Percentiles rank a stretch among this genome's conserved stretches.
Evolutionary conservation across 2,797 vertebrate species (phyloP).

Genomic region (Benthosema pterotum): DNA sequence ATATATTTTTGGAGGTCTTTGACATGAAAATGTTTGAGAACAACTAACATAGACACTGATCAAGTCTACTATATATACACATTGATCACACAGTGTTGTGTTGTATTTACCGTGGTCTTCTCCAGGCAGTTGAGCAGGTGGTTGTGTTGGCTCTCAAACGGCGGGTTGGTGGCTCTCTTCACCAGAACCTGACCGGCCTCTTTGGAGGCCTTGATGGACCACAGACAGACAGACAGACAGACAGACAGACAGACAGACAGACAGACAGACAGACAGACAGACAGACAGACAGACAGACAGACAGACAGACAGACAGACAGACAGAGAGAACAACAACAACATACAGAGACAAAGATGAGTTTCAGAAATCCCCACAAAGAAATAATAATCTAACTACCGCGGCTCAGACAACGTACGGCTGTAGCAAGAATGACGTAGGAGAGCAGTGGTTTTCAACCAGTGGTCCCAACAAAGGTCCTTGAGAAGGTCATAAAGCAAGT

Average conservation of each 20-base stretch:
- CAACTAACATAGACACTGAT: too few species aligned
- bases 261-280: slow-evolving; percentile 58
- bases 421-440: too few species aligned
- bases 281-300: slow-evolving; percentile 61
- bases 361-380: slow-evolving; percentile 11
- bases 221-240: slow-evolving; percentile 61
- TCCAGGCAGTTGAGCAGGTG: slow-evolving; percentile 98
- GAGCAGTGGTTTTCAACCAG: too few species aligned
- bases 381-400: too few species aligned
- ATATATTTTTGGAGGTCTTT: too few species aligned
- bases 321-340: slow-evolving; percentile 35
- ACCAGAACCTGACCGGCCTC: slow-evolving; percentile 91
- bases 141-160: slow-evolving; percentile 96
- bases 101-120: slow-evolving; percentile 93
- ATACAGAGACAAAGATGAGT: slow-evolving; percentile 26
- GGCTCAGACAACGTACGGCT: too few species aligned
- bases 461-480: too few species aligned
- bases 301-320: slow-evolving; percentile 61
- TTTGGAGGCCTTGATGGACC: slow-evolving; percentile 86
- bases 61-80: too few species aligned
- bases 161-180: slow-evolving; percentile 85
- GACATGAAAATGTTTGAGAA: too few species aligned
- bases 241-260: slow-evolving; percentile 58
- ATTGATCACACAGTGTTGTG: slow-evolving; percentile 29
- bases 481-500: too few species aligned